Base-by-base conservation (phyloP, 2,113 vertebrate species). In the Maccullochella peelii region DNA sequence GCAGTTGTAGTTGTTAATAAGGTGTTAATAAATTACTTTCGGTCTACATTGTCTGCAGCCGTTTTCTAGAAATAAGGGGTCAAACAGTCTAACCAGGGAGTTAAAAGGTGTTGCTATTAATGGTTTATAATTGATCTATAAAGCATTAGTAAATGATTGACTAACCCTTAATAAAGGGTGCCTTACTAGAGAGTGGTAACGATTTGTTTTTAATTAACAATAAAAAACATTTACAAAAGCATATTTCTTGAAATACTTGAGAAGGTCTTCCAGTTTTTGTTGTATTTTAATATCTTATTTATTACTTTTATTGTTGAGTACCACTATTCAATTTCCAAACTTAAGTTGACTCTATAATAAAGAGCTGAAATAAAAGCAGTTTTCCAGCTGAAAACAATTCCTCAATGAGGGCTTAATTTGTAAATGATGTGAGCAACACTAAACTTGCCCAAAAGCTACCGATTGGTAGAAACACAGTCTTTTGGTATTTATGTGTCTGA, bases 391-490 rank as follows among this genome's bases (percentile, higher is more conserved):
- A 42, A 66, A 66, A 30, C 12, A 59, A 8, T n/a, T 47, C 10
- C n/a, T 30, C 4, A 36, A 8, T 10, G 5, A 15, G 8, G 0
- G 25, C 7, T 57, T 73, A 12, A 42, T 73, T 11, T 73, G 8
- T 58, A 58, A 57, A 58, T 33, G 2, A 42, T 65, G 49, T 42
- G 61, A 65, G 23, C 18, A 55, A 21, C 14, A 10, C 23, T 65
- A 65, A 42, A 76, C 23, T 23, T 27, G 59, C 6, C 57, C 58
- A 50, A 65, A n/a, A 79, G 55, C 27, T 38, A 69, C 65, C 36
- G 40, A 69, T 38, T 40, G 1, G 2, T 65, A 20, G 58, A 25
- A 52, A 66, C 30, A 42, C 16, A 9, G 6, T 40, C 9, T 54
- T 49, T 70, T 50, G n/a, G 4, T 36, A 5, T 66, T 40, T 3